Evolutionary conservation across 1,140 invertebrate species (phyloP), one percentile per base, ranked within the genome.

Genomic region (Drosophila nigrodunni): DNA sequence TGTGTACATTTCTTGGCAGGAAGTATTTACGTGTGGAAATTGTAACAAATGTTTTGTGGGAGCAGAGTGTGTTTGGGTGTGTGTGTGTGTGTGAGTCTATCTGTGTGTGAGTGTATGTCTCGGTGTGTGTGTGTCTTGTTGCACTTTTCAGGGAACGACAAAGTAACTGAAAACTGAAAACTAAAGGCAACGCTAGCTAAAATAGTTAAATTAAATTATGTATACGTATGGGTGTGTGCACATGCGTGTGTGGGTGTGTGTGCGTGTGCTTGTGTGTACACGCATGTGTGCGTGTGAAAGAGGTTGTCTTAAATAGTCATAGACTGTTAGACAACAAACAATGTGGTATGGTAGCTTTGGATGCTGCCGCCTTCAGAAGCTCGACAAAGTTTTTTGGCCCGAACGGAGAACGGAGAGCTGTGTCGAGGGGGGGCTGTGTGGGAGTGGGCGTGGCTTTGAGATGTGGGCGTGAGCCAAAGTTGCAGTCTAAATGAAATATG

Each of bases 311-410:
- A 88, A 88, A 80, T 83, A 88, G 80, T 80, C 83, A 88, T 88
- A 88, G 85, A 87, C 79, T 79, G 79, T 87, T 87, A 82, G 82
- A 88, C 85, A 89, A 83, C 85, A 88, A 88, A 83, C 83, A 83
- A 82, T 77, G 80, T 69, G 44, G 65, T 59, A 64, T 25, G 39
- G 65, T 57, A 43, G 46, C 47, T 52, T 30, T 30, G 6, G 60
- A 52, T 64, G 62, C 49, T 64, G 43, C 60, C 34, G 46, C 46
- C 46, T 64, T 70, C 59, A 52, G 54, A 52, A 71, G 68, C 68
- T 41, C 39, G 78, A 74, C 55, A 88, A 87, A 89, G 64, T 75
- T 80, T 82, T 80, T 80, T 88, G 58, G 66, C 61, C 67, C 18
- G 59, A 52, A 43, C 46, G 21, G 67, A 41, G 58, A 1, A 15